Base-by-base conservation (phyloP, 2,888 invertebrate genomes). In the Drosophila mulleri region DNA sequence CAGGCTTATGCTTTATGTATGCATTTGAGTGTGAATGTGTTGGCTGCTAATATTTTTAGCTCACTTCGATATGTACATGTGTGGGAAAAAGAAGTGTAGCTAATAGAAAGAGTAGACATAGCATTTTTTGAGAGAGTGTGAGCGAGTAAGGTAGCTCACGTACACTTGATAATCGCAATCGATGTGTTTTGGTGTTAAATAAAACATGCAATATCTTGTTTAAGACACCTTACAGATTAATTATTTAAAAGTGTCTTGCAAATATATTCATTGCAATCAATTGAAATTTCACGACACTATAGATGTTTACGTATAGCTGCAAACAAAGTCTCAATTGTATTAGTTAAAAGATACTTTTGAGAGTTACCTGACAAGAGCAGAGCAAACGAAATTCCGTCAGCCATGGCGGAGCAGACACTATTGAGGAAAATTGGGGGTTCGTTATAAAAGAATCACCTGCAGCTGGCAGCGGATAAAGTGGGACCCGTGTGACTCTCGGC, bases 371-470 rank as follows among this genome's bases (percentile, higher is more conserved):
- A 56, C 71, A 65, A 58, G 63, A 78, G 63, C 62, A 56, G 35
- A 42, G 62, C 48, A 59, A 78, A 72, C 58, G 45, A 56, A 50
- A 78, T 47, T 42, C 65, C 52, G 64, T 63, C 66, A 67, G 66
- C 58, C 56, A 59, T 48, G 50, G 54, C 45, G 50, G 54, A 65
- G 56, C 44, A 39, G 37, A 37, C 35, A 56, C 39, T 50, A 45
- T 42, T 47, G 35, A 14, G 35, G 26, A 14, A 12, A n/a, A 20
- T n/a, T 48, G 45, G 61, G 47, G 7, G 37, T n/a, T 29, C 54
- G 41, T 14, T 44, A 8, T 2, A 18, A 41, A 7, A 20, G 50
- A 84, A 67, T 78, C 66, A 86, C 83, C 87, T 88, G 83, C 68
- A 56, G 42, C 59, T 52, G 52, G 29, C 41, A 70, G 57, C n/a